Base-by-base conservation (phyloP, 2,888 invertebrate genomes). In the Orthosia gothica region DNA sequence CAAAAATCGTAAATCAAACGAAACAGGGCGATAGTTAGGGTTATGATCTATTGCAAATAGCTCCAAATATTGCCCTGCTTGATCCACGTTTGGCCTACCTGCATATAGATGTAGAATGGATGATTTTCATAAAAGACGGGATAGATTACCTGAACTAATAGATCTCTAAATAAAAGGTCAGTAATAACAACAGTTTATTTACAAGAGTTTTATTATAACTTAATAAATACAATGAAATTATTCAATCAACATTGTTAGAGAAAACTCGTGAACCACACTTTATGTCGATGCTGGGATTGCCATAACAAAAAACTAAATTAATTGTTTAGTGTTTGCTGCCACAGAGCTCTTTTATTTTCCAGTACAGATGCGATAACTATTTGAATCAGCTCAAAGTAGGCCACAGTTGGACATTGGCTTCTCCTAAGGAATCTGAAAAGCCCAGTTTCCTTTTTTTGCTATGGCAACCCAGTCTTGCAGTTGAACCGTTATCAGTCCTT, bases 201-300 rank as follows among this genome's bases (percentile, higher is more conserved):
- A 85, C 87, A 87, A 87, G 66, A 79, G 61, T 82, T 86, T 87
- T 81, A 84, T 82, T 82, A 62, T 67, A 81, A 77, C 87, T 85
- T 85, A 82, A 78, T 83, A 86, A 86, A 86, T 85, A 85, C 81
- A 85, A 73, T 77, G 13, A 80, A 72, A 84, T 72, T 57, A 66
- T 74, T 81, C 71, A 79, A 78, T 74, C 76, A 77, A 81, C 73
- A 78, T 75, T 78, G 52, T 77, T 86, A 78, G 26, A 70, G 40
- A 73, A 69, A 76, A 66, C 57, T 64, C 59, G 61, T 65, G 40
- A 73, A 70, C 32, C 66, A 73, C 70, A 74, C 62, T 0, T 67
- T 52, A 71, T 18, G 23, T 58, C 50, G 15, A 49, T 5, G 15
- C 65, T 62, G 58, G 58, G 58, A 16, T 59, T 74, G 79, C 74